phyloP scores from a whole-genome alignment of 2,113 vertebrate species.

The Prinia subflava region DNA sequence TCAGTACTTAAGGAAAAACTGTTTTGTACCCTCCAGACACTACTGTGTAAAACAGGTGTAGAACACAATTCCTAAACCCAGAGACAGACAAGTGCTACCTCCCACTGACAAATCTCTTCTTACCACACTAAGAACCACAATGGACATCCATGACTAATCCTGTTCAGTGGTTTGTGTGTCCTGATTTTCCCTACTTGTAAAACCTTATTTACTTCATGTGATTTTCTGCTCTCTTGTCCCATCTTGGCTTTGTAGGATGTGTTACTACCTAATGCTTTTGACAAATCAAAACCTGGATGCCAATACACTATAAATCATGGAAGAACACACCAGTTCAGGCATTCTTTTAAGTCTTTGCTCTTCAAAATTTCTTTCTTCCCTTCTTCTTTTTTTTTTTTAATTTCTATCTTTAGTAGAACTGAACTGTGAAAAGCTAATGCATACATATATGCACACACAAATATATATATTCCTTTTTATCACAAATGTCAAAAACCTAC shows the following conservation, averaged over 20 bases:
- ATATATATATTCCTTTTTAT: background rate
- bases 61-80: background rate
- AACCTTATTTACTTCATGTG: background rate
- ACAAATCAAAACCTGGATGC: background rate
- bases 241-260: background rate
- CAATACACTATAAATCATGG: background rate
- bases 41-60: background rate
- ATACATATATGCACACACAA: accelerated
- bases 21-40: background rate
- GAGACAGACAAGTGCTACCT: background rate
- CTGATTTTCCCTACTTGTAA: background rate
- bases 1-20: background rate
- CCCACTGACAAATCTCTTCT: background rate
- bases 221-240: background rate
- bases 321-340: background rate
- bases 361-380: background rate
- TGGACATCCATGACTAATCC: background rate
- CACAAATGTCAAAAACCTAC: background rate
- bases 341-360: background rate
- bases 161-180: background rate
- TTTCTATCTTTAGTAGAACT: background rate
- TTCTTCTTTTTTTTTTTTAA: too few relatives aligned
- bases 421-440: background rate
- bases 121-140: background rate
- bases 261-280: background rate